These are phyloP conservation scores for Hyla sarda DNA, from an alignment of 2,113 vertebrate species.

Conservation along the genomic window DNA sequence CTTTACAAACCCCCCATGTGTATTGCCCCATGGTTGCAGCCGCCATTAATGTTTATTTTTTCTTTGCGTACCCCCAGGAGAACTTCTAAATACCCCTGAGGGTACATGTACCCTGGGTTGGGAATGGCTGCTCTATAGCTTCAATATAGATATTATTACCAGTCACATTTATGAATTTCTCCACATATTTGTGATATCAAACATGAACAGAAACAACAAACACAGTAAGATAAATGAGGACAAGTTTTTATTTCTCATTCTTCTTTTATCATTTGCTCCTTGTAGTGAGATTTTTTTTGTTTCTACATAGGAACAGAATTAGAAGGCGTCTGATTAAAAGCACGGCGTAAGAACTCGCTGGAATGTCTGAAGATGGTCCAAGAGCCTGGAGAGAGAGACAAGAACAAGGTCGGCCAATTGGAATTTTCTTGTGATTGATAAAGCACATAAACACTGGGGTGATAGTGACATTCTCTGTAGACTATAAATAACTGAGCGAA, in stretches of 20 bases:
- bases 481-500: background rate
- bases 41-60: too few species aligned
- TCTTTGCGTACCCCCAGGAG: too few species aligned
- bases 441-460: background rate
- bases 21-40: too few species aligned
- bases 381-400: background rate
- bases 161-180: background rate
- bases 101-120: too few species aligned
- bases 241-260: background rate
- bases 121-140: too few species aligned
- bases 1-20: too few species aligned
- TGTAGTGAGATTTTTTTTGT: background rate
- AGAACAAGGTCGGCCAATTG: conserved; percentile 8
- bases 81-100: too few species aligned
- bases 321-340: background rate
- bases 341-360: background rate
- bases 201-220: background rate
- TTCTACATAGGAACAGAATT: background rate
- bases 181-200: background rate
- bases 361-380: conserved; percentile 25
- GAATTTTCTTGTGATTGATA: background rate
- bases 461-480: background rate
- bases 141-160: background rate
- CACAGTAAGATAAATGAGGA: background rate
- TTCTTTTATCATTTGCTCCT: background rate